Base-by-base conservation (phyloP, 2,797 vertebrate genomes). In the Pitangus sulphuratus region DNA sequence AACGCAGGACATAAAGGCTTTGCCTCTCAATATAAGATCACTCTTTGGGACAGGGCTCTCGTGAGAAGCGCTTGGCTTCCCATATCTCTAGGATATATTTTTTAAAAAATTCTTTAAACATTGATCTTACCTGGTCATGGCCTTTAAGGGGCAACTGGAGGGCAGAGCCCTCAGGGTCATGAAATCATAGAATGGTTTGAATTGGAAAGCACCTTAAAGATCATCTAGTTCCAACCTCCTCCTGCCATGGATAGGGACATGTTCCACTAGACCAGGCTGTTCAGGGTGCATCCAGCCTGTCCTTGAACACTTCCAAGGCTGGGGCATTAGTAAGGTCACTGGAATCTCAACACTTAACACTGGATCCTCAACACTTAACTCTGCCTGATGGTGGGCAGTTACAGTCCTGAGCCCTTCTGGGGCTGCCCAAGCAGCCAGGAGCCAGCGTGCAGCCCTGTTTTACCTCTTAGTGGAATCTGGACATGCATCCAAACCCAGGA, bases 381-480 rank as follows among this genome's bases (percentile, higher is more conserved):
- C 35, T 84, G 50, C 19, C 48, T 81, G 21, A 45, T 57, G 60
- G 14, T 7, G 18, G 12, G 6, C 58, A 54, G 25, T 20, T 64
- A 24, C 12, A 6, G 15, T 35, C 19, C 40, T 5, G 3, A 39
- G 15, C 70, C 20, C 33, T 13, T 2, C 14, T 47, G 45, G 44
- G 26, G 18, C 44, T 93, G 15, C 48, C 13, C 12, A 78, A 51
- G 78, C 57, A 71, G 19, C 22, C 4, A 3, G 15, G 45, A 84
- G 20, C 11, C 1, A 2, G 9, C 3, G 3, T 24, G 33, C 5
- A 60, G 35, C 45, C 2, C 0, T 64, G 31, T 60, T 84, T 84
- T 69, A 31, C 45, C 21, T 21, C 25, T 61, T 72, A 64, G 44
- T 64, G 60, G 33, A 78, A 44, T 24, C 16, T 56, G 45, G 24